phyloP scores from a whole-genome alignment of 1,140 invertebrate species.

The Galleria mellonella region DNA sequence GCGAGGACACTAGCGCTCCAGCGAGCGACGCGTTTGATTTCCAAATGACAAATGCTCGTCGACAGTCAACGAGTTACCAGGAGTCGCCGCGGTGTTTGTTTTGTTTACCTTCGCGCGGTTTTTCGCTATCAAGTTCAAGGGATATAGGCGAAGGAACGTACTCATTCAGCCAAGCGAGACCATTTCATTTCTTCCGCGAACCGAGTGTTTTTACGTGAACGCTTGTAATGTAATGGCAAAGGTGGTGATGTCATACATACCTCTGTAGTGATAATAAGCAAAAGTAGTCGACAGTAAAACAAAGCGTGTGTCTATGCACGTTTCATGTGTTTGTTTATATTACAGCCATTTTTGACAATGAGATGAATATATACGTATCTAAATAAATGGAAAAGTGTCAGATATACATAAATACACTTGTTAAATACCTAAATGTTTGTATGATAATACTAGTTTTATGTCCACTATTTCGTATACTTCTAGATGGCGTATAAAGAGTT shows the following conservation, averaged over 20 bases:
- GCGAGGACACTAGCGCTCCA: constrained; percentile 27
- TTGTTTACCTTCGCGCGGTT: constrained; percentile 56
- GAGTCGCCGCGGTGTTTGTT: constrained; percentile 31
- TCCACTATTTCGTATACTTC: too few relatives aligned
- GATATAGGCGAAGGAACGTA: constrained; percentile 25
- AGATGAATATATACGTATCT: constrained; percentile 3
- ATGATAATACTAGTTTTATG: too few relatives aligned
- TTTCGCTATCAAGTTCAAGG: constrained; percentile 65
- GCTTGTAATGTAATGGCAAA: neutral
- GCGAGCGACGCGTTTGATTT: constrained; percentile 35
- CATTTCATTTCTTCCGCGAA: constrained; percentile 3
- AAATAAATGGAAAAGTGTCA: too few relatives aligned
- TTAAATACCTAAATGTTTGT: too few relatives aligned
- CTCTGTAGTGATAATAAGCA: too few relatives aligned
- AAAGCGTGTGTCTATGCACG: too few relatives aligned
- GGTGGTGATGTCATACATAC: neutral
- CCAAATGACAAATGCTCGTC: constrained; percentile 66
- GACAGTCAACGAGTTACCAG: constrained; percentile 59
- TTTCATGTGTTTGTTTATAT: constrained; percentile 11
- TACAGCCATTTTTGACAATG: too few relatives aligned
- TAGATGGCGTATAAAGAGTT: too few relatives aligned
- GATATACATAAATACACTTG: too few relatives aligned
- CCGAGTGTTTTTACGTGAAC: neutral
- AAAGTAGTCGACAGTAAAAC: too few relatives aligned
- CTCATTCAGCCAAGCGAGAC: constrained; percentile 15